Base-by-base conservation (phyloP, 2,888 invertebrate species). In the Ametastegia equiseti region DNA sequence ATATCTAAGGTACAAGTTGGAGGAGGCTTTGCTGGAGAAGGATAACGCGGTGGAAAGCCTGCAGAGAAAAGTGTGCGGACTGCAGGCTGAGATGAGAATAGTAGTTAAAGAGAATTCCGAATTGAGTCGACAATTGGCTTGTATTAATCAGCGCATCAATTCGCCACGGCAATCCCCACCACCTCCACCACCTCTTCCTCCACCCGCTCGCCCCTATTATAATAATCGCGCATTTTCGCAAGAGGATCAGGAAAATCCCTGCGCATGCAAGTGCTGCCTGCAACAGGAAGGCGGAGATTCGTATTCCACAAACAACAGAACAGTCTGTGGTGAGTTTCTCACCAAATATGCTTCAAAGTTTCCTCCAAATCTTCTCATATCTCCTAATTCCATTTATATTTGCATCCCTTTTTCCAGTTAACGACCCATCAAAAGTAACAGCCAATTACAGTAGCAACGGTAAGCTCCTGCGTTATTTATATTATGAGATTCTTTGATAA, bases 71-170 rank as follows among this genome's bases (percentile, higher is more conserved):
- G 92, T 95, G 83, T 93, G 93, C 85, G 92, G 93, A 65, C 92
- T 95, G 73, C 95, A 95, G 86, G 93, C 93, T 67, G 95, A 95
- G 89, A 92, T 95, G 90, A 93, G 94, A 88, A 90, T 95, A 87
- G 92, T 95, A 86, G 92, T 93, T 81, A 94, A 94, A 85, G 95
- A 95, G 86, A 95, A 95, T 88, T 88, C 90, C 27, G 87, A 93
- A 77, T 92, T 95, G 65, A 93, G 92, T 81, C 93, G 94, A 81
- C 94, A 93, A 88, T 86, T 95, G 47, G 90, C 84, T 42, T 84
- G 83, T 42, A 82, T 89, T 39, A 87, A 85, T 84, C 87, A 88
- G 81, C 84, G 86, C 75, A 82, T 84, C 42, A 83, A 82, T 83
- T 84, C 87, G 45, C 81, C 81, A 80, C 80, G 85, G 23, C 84